phyloP scores from a whole-genome alignment of 2,888 invertebrate genomes.

The Synergus japonicus region DNA sequence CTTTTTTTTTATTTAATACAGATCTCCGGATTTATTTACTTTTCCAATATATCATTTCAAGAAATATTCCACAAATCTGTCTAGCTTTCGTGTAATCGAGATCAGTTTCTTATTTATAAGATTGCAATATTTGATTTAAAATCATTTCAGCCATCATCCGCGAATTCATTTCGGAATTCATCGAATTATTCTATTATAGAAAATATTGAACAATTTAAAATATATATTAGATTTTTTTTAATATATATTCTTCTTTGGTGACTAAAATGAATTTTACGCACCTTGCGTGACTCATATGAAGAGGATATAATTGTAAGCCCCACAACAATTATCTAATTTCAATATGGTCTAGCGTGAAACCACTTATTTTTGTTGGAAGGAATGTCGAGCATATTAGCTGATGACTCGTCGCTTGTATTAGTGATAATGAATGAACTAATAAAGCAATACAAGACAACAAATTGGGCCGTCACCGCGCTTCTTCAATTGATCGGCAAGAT shows the following conservation, averaged over 20 bases:
- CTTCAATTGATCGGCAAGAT: conserved; percentile 55
- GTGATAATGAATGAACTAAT: conserved; percentile 24
- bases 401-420: conserved; percentile 25
- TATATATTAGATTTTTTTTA: no score
- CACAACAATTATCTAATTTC: conserved; percentile 24
- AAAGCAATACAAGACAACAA: conserved; percentile 35
- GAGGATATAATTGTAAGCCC: neutral
- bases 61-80: no score
- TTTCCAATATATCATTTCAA: no score
- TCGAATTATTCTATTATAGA: no score
- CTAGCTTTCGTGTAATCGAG: neutral
- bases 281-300: neutral
- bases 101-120: neutral
- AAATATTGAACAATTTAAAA: no score
- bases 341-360: conserved; percentile 8
- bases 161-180: no score
- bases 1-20: neutral
- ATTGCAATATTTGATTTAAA: no score
- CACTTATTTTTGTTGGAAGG: neutral
- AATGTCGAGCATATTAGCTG: conserved; percentile 15
- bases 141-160: no score
- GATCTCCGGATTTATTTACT: no score
- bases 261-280: neutral
- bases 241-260: neutral
- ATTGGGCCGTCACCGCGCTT: conserved; percentile 53